A percentile compares a stretch with the other conserved stretches of the same genome.
phyloP scores from a whole-genome alignment of 2,888 invertebrate species.

The Chirona hameri region DNA sequence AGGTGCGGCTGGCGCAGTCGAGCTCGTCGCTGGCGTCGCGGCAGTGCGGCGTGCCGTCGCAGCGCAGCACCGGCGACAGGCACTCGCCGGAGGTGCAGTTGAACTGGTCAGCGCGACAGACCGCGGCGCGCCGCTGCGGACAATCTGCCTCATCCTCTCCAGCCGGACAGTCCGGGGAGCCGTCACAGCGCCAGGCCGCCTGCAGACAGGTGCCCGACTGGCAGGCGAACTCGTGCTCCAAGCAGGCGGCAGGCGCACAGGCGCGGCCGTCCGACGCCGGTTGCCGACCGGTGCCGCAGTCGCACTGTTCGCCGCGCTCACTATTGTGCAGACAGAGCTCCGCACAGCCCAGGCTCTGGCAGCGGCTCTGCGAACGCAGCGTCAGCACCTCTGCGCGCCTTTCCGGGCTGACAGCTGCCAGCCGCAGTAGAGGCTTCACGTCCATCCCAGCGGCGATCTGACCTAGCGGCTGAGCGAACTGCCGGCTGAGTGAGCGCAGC shows the following conservation, averaged over 20 bases:
- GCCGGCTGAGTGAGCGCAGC: no score
- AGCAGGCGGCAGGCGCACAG: neutral
- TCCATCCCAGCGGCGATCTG: no score
- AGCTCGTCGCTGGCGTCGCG: slow-evolving; percentile 27
- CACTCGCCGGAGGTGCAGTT: slow-evolving; percentile 10
- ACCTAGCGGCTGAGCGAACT: neutral
- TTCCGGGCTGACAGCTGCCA: neutral
- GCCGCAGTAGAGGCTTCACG: neutral
- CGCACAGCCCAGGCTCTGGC: neutral
- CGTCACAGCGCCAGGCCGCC: slow-evolving; percentile 9
- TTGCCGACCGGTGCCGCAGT: neutral
- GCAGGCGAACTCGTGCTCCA: neutral
- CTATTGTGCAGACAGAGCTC: neutral
- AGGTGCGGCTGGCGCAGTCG: neutral
- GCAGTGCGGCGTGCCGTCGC: slow-evolving; percentile 8
- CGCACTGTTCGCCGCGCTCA: neutral
- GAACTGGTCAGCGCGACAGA: neutral
- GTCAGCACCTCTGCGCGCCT: neutral
- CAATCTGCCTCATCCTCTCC: neutral
- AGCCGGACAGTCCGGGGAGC: neutral
- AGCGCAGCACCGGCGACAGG: neutral
- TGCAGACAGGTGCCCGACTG: neutral
- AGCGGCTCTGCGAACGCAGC: neutral
- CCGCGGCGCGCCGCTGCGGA: neutral
- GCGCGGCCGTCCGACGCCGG: neutral